Base-by-base conservation (phyloP, 2,113 vertebrate genomes). In the Brachyistius frenatus region DNA sequence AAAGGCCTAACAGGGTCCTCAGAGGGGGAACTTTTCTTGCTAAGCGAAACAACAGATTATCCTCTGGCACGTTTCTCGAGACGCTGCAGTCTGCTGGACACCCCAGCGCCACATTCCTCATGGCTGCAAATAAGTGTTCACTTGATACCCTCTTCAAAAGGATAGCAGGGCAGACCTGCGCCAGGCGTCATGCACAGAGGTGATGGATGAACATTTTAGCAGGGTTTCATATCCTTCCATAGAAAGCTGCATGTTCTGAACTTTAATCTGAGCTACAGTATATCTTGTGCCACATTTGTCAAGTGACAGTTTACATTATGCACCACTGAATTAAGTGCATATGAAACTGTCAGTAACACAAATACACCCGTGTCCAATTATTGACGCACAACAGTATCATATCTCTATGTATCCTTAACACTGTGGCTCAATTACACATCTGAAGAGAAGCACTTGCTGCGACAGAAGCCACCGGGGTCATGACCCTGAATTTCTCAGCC, bases 81-180 rank as follows among this genome's bases (percentile, higher is more conserved):
- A 67, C 54, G 8, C 78, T 76, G 80, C 77, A 84, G 86, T 76
- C 77, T 76, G 63, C 78, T 61, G 84, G 63, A 78, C 89, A 88
- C 85, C 74, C 36, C 72, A 57, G 83, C 52, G 88, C 80, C 71
- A 90, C 84, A 90, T 92, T 93, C 86, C 89, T 84, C 80, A 70
- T 64, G 78, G 84, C 67, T 83, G 57, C 76, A 62, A 81, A 62
- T 78, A 83, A 87, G 79, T 84, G 88, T 86, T 91, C 86, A 82
- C 88, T 85, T 69, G 74, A 82, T 87, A 81, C 49, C 64, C 60
- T 66, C 76, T 79, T 88, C 73, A 85, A 86, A 89, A 73, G 79
- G 57, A 70, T 58, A 52, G 56, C 58, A 39, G 2, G 7, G 73
- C 63, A 62, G 80, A 81, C 88, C 83, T 89, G 88, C 32, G 78